phyloP scores from a whole-genome alignment of 2,888 invertebrate species.

The Merodon equestris region DNA sequence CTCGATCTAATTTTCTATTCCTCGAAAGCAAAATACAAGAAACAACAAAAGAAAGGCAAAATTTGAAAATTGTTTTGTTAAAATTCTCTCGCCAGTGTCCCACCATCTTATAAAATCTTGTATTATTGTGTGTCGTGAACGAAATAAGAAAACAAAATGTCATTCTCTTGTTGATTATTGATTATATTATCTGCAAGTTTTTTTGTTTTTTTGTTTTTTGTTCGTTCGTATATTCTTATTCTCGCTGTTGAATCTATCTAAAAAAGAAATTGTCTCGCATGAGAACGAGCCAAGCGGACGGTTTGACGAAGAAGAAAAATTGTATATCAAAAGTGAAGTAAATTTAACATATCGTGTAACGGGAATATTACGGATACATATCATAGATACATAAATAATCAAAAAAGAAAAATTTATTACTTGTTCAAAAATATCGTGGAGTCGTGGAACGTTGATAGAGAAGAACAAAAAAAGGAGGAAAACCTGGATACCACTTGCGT shows the following conservation, averaged over 20 bases:
- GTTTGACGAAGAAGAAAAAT: constrained; percentile 26
- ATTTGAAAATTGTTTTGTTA: constrained; percentile 6
- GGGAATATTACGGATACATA: constrained; percentile 63
- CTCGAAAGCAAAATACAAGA: not conserved
- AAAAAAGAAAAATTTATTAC: constrained; percentile 29
- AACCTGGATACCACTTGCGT: constrained; percentile 28
- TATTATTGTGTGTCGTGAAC: constrained; percentile 44
- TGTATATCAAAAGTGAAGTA: constrained; percentile 23
- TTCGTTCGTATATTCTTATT: too few relatives aligned
- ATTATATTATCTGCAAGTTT: constrained; percentile 58
- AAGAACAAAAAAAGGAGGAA: constrained; percentile 41
- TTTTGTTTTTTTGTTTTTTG: constrained; percentile 30
- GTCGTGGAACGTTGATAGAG: constrained; percentile 58
- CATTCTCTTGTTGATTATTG: constrained; percentile 39
- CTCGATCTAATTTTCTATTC: constrained; percentile 42
- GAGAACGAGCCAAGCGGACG: constrained; percentile 23
- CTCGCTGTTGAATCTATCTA: constrained; percentile 51
- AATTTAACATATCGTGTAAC: constrained; percentile 61
- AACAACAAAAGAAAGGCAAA: constrained; percentile 17
- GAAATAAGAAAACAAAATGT: constrained; percentile 40
- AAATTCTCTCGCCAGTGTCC: constrained; percentile 10
- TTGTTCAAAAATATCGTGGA: constrained; percentile 23
- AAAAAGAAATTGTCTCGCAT: constrained; percentile 30
- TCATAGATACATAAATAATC: constrained; percentile 45
- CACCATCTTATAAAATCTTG: constrained; percentile 23